phyloP scores from a whole-genome alignment of 1,140 invertebrate species.

The Drosophila pseudoananassae region DNA sequence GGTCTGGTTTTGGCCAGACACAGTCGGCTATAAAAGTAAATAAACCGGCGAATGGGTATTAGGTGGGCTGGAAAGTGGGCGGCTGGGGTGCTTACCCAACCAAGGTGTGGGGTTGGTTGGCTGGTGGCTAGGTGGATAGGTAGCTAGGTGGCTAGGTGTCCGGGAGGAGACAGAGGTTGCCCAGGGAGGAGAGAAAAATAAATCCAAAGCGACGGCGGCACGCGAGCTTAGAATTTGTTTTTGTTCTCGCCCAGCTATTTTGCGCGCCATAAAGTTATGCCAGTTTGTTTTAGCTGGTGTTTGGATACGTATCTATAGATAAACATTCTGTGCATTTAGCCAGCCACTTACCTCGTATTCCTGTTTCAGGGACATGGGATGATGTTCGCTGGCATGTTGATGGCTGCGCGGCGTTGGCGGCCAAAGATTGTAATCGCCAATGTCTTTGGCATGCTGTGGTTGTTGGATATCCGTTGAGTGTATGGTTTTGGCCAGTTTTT shows the following conservation, averaged over 20 bases:
- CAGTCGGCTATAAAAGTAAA: constrained; percentile 66
- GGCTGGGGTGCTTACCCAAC: background rate
- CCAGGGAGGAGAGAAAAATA: constrained; percentile 33
- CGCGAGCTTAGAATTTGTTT: constrained; percentile 77
- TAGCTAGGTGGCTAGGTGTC: background rate
- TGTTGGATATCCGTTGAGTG: constrained; percentile 8
- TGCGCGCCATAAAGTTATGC: constrained; percentile 49
- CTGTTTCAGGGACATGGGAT: constrained; percentile 87
- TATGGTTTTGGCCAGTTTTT: constrained; percentile 33
- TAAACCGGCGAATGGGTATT: constrained; percentile 29
- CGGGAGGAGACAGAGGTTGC: background rate
- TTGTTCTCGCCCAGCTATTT: constrained; percentile 15
- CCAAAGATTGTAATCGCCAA: constrained; percentile 87
- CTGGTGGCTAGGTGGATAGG: background rate
- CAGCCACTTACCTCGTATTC: constrained; percentile 86
- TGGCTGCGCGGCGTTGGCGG: constrained; percentile 86
- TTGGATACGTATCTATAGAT: constrained; percentile 45
- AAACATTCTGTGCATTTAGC: constrained; percentile 20
- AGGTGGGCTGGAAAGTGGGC: constrained; percentile 6
- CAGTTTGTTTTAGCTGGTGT: constrained; percentile 31
- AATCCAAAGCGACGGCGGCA: constrained; percentile 56
- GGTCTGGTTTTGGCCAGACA: constrained; percentile 47
- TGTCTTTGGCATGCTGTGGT: constrained; percentile 85
- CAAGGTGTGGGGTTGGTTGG: background rate
- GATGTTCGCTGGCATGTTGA: constrained; percentile 76